phyloP scores from a whole-genome alignment of 1,140 invertebrate genomes.

The Lordiphosa mommai region DNA sequence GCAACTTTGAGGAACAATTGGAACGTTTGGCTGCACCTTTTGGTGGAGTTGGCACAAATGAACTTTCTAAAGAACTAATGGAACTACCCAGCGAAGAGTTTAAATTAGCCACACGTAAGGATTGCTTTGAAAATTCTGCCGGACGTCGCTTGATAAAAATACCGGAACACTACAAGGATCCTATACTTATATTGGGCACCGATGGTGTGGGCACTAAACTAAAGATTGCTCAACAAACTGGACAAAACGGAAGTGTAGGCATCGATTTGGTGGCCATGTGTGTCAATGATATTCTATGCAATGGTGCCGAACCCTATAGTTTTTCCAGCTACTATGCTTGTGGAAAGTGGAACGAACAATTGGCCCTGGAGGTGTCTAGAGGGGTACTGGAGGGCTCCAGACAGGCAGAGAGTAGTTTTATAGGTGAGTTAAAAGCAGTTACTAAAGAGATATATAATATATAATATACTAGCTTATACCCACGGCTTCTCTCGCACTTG shows the following conservation, averaged over 20 bases:
- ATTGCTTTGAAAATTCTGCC: constrained; percentile 44
- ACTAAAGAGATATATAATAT: no score
- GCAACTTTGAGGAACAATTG: constrained; percentile 59
- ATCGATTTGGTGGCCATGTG: constrained; percentile 99
- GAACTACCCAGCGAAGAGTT: not conserved
- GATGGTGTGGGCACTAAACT: constrained; percentile 99
- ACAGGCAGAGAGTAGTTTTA: constrained; percentile 90
- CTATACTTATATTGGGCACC: constrained; percentile 94
- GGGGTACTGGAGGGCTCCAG: constrained; percentile 93
- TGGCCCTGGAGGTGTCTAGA: constrained; percentile 87
- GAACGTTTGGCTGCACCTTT: constrained; percentile 32
- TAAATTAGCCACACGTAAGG: not conserved
- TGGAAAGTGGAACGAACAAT: constrained; percentile 87
- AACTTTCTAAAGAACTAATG: constrained; percentile 23
- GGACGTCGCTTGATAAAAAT: constrained; percentile 52
- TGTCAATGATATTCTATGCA: constrained; percentile 97
- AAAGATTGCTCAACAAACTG: constrained; percentile 91
- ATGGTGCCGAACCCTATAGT: constrained; percentile 95
- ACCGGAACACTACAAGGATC: constrained; percentile 84
- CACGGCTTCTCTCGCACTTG: no score
- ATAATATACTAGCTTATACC: no score
- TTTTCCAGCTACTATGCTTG: constrained; percentile 98
- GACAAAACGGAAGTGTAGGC: constrained; percentile 91
- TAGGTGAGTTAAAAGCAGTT: constrained; percentile 82
- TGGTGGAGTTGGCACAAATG: constrained; percentile 22